These are phyloP conservation scores for Tetrao urogallus DNA, from an alignment of 2,113 vertebrate genomes.

Conservation along the genomic window DNA sequence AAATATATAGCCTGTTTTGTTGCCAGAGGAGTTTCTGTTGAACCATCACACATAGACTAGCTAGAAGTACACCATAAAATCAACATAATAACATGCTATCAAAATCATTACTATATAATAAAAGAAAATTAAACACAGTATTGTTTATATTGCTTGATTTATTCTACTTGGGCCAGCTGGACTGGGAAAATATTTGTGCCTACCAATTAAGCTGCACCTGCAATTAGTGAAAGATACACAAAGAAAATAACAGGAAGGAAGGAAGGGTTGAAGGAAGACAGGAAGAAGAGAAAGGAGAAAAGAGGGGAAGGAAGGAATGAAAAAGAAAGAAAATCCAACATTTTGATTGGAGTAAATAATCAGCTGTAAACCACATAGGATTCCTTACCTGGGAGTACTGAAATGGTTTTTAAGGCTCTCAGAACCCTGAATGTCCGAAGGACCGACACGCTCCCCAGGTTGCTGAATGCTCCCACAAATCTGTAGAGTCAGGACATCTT, in stretches of 20 bases:
- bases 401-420: conserved; percentile 94
- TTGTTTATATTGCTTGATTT: conserved; percentile 76
- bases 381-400: conserved; percentile 92
- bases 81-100: not conserved
- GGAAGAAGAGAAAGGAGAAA: not conserved
- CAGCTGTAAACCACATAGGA: not conserved
- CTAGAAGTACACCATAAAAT: not conserved
- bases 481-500: conserved; percentile 74
- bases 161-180: conserved; percentile 75
- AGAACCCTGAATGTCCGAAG: conserved; percentile 93
- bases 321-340: fast-evolving
- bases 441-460: conserved; percentile 85
- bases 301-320: too few species aligned
- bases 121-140: not conserved
- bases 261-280: too few species aligned
- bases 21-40: not conserved
- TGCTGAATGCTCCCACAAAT: conserved; percentile 83
- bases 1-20: not conserved
- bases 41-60: not conserved
- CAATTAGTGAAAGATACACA: conserved; percentile 46
- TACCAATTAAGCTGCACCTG: conserved; percentile 81
- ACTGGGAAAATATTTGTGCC: conserved; percentile 76
- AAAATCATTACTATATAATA: not conserved
- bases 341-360: not conserved
- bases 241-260: not conserved